Base-by-base conservation (phyloP, 2,797 vertebrate genomes). In the Esox lucius region DNA sequence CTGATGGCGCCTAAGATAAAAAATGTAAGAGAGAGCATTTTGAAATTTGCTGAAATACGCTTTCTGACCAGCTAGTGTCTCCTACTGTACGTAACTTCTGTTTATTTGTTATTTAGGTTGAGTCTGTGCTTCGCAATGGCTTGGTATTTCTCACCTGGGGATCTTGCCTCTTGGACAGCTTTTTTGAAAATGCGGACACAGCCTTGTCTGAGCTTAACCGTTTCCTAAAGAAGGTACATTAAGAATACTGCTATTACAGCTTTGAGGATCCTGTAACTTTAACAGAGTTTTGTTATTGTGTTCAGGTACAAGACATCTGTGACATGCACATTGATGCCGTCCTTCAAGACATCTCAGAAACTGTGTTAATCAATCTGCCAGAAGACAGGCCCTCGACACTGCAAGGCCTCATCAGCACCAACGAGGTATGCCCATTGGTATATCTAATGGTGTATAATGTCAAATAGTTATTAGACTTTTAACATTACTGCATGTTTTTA, bases 101-200 rank as follows among this genome's bases (percentile, higher is more conserved):
- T 61, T 68, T 1, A n/a, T 70, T 15, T 79, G 46, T 86, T 9
- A 39, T 81, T 71, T 84, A 94, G 95, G 86, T 95, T 82, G 94
- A 95, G 75, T 82, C 74, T 77, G 92, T 91, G 11, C 84, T 96
- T 81, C 89, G 90, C 22, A 90, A 89, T 73, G 95, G 95, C 19
- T 89, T 95, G 75, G 94, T 92, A 8, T 80, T 92, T 73, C 81
- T 95, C 71, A 95, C 92, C 4, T 96, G 95, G 96, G 94, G 95
- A 62, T 96, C 95, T 70, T 83, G 94, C 35, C 87, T 88, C 0
- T 84, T 96, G 68, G 92, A 94, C 79, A 91, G 83, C 75, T 96
- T 94, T 83, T 94, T 95, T 84, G 83, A 90, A 72, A 93, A 95
- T 74, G 92, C 91, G 68, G 90, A 95, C 51, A 75, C 80, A 39